A percentile compares a stretch with the other conserved stretches of the same genome.
phyloP scores from a whole-genome alignment of 2,113 vertebrate species.

The Gallinago undulata region DNA sequence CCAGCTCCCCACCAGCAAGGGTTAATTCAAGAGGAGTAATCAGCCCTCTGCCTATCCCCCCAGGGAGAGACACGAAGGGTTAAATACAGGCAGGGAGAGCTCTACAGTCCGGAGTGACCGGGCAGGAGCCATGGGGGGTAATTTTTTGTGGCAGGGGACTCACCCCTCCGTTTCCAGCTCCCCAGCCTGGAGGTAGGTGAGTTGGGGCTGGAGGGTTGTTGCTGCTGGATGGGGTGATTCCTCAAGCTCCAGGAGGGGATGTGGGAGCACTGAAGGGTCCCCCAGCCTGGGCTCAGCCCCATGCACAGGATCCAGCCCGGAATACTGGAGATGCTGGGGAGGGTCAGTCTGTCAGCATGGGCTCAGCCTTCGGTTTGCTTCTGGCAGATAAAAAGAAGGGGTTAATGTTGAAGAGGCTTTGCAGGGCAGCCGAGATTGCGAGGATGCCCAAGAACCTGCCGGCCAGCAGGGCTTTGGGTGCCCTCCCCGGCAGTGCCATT shows the following conservation, averaged over 20 bases:
- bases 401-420: neutral
- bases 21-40: neutral
- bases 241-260: neutral
- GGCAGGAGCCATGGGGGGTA: neutral
- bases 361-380: neutral
- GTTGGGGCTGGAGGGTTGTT: neutral
- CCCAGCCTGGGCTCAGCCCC: neutral
- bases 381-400: neutral
- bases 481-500: neutral
- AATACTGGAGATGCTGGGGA: neutral
- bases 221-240: neutral
- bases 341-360: neutral
- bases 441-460: neutral
- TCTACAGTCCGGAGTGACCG: neutral
- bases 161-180: neutral
- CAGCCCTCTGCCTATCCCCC: neutral
- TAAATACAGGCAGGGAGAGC: neutral
- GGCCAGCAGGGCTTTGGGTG: neutral
- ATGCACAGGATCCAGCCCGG: fast-evolving
- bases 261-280: neutral
- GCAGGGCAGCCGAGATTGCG: neutral
- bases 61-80: neutral
- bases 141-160: neutral
- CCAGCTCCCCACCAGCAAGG: neutral
- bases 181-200: neutral